Conservation (phyloP, 2,888 invertebrate genomes). For the Chrysolina oricalcia region DNA sequence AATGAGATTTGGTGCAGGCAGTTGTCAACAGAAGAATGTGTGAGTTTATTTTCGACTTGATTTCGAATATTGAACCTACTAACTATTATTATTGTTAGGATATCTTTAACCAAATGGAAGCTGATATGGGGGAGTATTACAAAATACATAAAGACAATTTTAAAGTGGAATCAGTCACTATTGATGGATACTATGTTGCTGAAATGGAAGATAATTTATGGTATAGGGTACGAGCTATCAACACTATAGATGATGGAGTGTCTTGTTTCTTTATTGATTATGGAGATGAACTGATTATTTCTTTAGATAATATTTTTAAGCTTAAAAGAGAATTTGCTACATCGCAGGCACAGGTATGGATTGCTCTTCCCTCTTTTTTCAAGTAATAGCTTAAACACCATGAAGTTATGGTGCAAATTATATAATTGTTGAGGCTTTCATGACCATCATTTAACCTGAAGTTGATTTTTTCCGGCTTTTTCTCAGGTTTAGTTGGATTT, state of each 20-base stretch:
- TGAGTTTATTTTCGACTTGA: slow-evolving; percentile 62
- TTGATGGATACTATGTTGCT: slow-evolving; percentile 71
- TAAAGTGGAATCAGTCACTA: slow-evolving; percentile 57
- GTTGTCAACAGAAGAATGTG: slow-evolving; percentile 72
- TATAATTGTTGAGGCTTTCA: no score
- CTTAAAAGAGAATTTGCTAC: slow-evolving; percentile 78
- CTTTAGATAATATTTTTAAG: slow-evolving; percentile 74
- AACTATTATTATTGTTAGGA: slow-evolving; percentile 64
- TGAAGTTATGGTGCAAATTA: no score
- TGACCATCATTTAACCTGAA: no score
- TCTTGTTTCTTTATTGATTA: slow-evolving; percentile 83
- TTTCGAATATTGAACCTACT: slow-evolving; percentile 3
- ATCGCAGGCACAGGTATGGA: slow-evolving; percentile 79
- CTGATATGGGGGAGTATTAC: slow-evolving; percentile 70
- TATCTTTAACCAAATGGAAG: slow-evolving; percentile 66
- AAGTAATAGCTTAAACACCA: no score
- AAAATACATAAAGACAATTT: slow-evolving; percentile 53
- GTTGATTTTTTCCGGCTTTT: no score
- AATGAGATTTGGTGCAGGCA: slow-evolving; percentile 74
- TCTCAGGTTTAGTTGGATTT: no score
- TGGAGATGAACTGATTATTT: slow-evolving; percentile 80
- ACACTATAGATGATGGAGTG: slow-evolving; percentile 58
- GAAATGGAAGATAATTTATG: slow-evolving; percentile 69
- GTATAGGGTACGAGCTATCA: slow-evolving; percentile 71
- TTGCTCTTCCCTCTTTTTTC: no score